Evolutionary conservation across 2,888 invertebrate species (phyloP).

Genomic region (Thymelicus acteon): DNA sequence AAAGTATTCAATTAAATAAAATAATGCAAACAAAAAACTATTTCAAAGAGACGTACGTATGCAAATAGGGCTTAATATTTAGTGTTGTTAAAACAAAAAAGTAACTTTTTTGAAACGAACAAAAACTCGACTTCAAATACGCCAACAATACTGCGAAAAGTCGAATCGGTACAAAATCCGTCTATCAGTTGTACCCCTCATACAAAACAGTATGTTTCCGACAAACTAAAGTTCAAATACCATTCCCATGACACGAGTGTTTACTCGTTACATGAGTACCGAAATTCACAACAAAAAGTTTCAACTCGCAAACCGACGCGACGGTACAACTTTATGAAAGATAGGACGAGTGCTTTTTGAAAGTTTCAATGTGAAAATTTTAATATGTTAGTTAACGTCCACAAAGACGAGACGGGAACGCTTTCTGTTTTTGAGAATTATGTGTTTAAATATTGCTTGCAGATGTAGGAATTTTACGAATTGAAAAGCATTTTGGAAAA

Average conservation of each 20-base stretch:
- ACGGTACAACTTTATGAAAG: conserved; percentile 16
- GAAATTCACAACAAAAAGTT: conserved; percentile 11
- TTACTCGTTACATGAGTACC: conserved; percentile 2
- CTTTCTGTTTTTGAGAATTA: neutral
- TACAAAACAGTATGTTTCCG: conserved; percentile 3
- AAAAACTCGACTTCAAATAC: too few species aligned
- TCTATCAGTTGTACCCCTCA: neutral
- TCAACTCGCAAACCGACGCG: conserved; percentile 8
- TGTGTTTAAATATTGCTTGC: neutral
- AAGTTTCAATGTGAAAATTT: conserved; percentile 20
- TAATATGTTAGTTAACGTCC: conserved; percentile 17
- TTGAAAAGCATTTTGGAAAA: neutral
- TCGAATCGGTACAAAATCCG: neutral
- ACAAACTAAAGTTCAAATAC: conserved; percentile 13
- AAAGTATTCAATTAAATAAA: too few species aligned
- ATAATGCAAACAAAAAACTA: too few species aligned
- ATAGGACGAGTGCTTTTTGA: conserved; percentile 15
- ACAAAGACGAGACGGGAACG: neutral
- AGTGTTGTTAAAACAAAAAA: too few species aligned
- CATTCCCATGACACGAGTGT: conserved; percentile 18
- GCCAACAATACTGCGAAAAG: too few species aligned
- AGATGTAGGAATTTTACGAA: neutral
- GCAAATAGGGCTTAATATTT: too few species aligned
- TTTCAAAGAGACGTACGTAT: too few species aligned
- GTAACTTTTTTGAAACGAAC: too few species aligned